Conservation (phyloP, 1,140 invertebrate species). For the Anoplolepis gracilipes region DNA sequence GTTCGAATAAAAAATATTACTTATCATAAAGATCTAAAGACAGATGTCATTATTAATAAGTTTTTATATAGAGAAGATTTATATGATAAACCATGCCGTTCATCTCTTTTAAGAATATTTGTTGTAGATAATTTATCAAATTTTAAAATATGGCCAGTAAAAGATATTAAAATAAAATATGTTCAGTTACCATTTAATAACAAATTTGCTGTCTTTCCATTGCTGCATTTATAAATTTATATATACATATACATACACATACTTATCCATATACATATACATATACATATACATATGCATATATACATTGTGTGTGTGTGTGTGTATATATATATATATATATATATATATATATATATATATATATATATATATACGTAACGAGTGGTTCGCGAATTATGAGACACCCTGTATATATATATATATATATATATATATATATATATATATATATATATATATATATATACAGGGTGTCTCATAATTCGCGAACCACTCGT, state of each 20-base stretch:
- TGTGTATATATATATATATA: too few species aligned
- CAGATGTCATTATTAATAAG: not conserved
- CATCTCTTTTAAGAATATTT: not conserved
- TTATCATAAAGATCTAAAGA: not conserved
- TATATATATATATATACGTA: too few species aligned
- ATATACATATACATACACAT: not conserved
- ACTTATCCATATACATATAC: not conserved
- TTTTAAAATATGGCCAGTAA: not conserved
- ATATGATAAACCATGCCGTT: not conserved
- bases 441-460: too few species aligned
- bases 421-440: too few species aligned
- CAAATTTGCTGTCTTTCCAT: constrained; percentile 18
- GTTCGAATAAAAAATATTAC: constrained; percentile 9
- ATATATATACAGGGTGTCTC: too few species aligned
- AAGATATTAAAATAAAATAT: constrained; percentile 20
- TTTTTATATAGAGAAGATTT: constrained; percentile 18
- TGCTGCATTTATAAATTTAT: not conserved
- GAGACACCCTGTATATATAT: too few species aligned
- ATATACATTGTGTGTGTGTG: too few species aligned
- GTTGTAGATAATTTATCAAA: not conserved
- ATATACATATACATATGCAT: too few species aligned
- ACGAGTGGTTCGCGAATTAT: too few species aligned
- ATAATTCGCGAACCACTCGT: too few species aligned
- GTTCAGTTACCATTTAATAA: constrained; percentile 14
- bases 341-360: too few species aligned